A percentile compares a stretch with the other conserved stretches of the same genome.
These are phyloP conservation scores for Buceros bicornis DNA, from an alignment of 2,797 vertebrate genomes.

Conservation along the genomic window DNA sequence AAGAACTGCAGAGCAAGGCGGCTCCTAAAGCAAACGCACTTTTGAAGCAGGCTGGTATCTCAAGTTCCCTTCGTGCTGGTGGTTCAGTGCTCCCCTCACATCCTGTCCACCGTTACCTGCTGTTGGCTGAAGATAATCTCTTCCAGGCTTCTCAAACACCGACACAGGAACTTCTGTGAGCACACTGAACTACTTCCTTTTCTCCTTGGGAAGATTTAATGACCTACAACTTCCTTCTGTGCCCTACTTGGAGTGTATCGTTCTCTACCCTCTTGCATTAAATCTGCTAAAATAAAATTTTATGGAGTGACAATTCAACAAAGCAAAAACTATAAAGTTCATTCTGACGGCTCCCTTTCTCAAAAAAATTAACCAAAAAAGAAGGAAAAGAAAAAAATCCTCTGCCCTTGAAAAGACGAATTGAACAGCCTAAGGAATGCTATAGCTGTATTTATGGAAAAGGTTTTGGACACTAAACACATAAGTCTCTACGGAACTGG, in stretches of 20 bases:
- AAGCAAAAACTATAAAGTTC: slow-evolving; percentile 35
- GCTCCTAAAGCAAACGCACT: not conserved
- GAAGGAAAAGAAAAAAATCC: not conserved
- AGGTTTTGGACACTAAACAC: slow-evolving; percentile 19
- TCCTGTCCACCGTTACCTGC: slow-evolving; percentile 26
- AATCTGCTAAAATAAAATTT: slow-evolving; percentile 48
- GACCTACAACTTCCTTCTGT: slow-evolving; percentile 29
- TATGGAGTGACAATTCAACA: slow-evolving; percentile 37
- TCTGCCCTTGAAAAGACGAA: slow-evolving; percentile 64
- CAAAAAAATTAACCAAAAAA: slow-evolving; percentile 33
- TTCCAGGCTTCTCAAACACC: slow-evolving; percentile 50
- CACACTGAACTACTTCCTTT: slow-evolving; percentile 33
- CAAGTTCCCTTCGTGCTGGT: not conserved
- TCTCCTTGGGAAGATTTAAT: slow-evolving; percentile 53
- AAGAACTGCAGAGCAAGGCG: not conserved
- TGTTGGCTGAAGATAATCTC: slow-evolving; percentile 55
- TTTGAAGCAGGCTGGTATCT: not conserved
- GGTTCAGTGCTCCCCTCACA: not conserved
- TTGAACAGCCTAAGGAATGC: slow-evolving; percentile 47
- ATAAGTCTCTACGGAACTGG: not conserved
- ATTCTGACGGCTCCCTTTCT: slow-evolving; percentile 23
- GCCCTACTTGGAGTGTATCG: not conserved
- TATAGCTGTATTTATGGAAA: not conserved
- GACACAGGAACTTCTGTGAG: slow-evolving; percentile 48
- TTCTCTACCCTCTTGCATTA: not conserved